Base-by-base conservation (phyloP, 2,113 vertebrate genomes). In the Heptranchias perlo region DNA sequence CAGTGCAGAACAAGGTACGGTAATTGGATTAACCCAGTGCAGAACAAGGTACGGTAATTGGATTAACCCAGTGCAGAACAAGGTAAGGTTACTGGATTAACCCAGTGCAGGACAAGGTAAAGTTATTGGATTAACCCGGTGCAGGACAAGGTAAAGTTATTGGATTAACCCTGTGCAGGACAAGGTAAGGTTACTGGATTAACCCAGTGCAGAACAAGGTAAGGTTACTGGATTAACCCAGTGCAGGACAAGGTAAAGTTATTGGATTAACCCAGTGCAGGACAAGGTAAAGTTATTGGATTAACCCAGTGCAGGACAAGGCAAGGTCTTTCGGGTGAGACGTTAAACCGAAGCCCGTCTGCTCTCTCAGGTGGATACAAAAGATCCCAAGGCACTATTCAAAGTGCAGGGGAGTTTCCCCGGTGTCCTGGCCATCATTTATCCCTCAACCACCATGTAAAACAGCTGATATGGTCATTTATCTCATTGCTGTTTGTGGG, bases 11-110 rank as follows among this genome's bases (percentile, higher is more conserved):
- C 98, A 96, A 99, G 99, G 99, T 99, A 96, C 18, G 5, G 31
- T 54, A 31, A 52, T 16, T 49, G 84, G 8, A 44, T 87, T 39
- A 35, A 93, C 13, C 49, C 87, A 13, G 47, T 5, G 6, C 6
- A 49, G 86, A 4, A 99, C 98, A 96, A 99, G 99, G 99, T 99
- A 96, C 18, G 5, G 31, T 54, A 31, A 52, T 16, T 49, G 84
- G 8, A 44, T 87, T 39, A 35, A 93, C 13, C 49, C 87, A 13
- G 47, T 5, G 6, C 6, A 49, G 86, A 4, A 4, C 14, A 4
- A 44, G 31, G 44, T 21, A 35, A 35, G 28, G 25, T 6, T 76
- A 28, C 25, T 35, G 69, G 69, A 5, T 76, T 47, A 87, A 49
- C 10, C 44, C 82, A 14, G 23, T 5, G 14, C 44, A 49, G 82